These are phyloP conservation scores for Stegodyphus dumicola DNA, from an alignment of 1,140 invertebrate genomes.

Conservation along the genomic window DNA sequence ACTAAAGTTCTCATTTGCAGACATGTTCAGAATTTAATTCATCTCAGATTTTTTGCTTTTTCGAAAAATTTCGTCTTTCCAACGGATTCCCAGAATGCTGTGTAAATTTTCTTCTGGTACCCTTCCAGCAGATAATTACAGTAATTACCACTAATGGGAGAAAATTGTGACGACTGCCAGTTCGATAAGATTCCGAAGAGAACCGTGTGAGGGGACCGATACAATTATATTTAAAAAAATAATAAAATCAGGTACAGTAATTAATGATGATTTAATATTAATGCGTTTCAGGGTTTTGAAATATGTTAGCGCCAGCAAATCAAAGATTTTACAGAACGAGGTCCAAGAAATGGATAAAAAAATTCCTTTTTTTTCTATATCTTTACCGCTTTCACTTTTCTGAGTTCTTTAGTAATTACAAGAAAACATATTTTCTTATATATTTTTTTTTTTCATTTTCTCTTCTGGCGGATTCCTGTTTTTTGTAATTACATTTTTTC, in stretches of 20 bases:
- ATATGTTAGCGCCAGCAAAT: constrained; percentile 50
- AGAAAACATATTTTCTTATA: constrained; percentile 52
- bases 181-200: constrained; percentile 8
- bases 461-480: constrained; percentile 30
- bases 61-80: not conserved
- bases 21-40: not conserved
- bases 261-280: constrained; percentile 60
- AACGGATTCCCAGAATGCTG: not conserved
- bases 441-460: constrained; percentile 33
- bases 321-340: constrained; percentile 26
- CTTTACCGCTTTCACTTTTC: constrained; percentile 42
- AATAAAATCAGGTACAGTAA: constrained; percentile 50
- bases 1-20: too few species aligned
- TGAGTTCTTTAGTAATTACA: constrained; percentile 53
- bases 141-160: constrained; percentile 49
- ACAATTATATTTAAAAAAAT: constrained; percentile 53
- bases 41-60: not conserved
- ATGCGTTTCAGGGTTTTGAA: constrained; percentile 44
- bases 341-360: constrained; percentile 15
- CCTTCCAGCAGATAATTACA: constrained; percentile 33
- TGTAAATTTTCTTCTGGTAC: not conserved
- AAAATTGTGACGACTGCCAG: constrained; percentile 39
- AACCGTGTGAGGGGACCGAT: constrained; percentile 3
- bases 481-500: constrained; percentile 51
- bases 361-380: not conserved